Evolutionary conservation across 23 tunicate species (phyloP).

Genomic region (Trididemnum clinides): DNA sequence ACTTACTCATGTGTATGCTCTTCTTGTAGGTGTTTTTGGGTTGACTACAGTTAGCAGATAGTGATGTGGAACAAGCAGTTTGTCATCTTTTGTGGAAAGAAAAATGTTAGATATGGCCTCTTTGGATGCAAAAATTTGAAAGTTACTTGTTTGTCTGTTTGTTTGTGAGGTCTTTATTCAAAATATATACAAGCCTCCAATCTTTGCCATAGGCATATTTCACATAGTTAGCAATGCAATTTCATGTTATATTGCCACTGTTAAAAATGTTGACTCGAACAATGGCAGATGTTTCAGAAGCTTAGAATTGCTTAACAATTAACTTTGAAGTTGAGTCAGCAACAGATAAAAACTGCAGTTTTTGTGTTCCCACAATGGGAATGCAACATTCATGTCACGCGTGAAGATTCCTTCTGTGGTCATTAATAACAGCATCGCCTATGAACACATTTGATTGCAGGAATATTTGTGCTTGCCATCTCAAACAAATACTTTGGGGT

Average conservation of each 20-base stretch:
- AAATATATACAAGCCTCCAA: not conserved
- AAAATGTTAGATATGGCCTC: not conserved
- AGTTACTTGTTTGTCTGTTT: not conserved
- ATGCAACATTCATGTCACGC: not conserved
- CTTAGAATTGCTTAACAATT: not conserved
- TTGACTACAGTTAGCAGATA: not conserved
- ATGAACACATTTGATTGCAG: not conserved
- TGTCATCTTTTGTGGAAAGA: too few species aligned
- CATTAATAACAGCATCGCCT: not conserved
- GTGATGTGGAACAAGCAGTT: too few species aligned
- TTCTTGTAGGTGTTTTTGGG: not conserved
- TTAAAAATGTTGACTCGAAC: not conserved
- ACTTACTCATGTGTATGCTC: not conserved
- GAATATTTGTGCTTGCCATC: not conserved
- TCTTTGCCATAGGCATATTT: not conserved
- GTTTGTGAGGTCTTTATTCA: not conserved
- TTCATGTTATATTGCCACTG: not conserved
- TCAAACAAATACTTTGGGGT: not conserved
- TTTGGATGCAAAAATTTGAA: constrained; percentile 10
- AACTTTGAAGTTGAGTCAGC: not conserved
- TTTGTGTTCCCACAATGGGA: constrained; percentile 5
- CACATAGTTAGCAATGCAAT: not conserved
- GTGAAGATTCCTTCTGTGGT: not conserved
- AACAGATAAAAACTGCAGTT: not conserved
- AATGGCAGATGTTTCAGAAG: not conserved